Evolutionary conservation across 2,888 invertebrate species (phyloP), one percentile per base, ranked within the genome.

Genomic region (Ommatoiulus sabulosus): DNA sequence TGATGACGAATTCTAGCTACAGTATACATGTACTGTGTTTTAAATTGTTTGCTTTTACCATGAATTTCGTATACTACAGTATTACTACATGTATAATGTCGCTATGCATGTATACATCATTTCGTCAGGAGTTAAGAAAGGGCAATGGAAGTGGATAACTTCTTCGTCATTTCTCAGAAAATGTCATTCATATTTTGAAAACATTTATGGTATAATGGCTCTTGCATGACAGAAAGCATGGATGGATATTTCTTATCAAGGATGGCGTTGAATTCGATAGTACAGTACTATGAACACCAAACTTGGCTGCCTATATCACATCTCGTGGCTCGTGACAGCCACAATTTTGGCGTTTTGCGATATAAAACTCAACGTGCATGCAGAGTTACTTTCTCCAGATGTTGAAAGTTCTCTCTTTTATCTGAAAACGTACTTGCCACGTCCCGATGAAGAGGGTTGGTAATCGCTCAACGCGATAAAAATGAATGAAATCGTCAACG

Each of bases 351-450:
- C 57, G 17, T 57, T 57, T 57, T 57, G 57, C 57, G 57, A 63
- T 63, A 63, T 20, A 63, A 63, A n/a, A 63, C 20, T 20, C 63
- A 63, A n/a, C 63, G 20, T 63, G n/a, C 63, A 48, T 48, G 8
- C 12, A 63, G 63, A 63, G 63, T 63, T 63, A 52, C 52, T 63
- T 52, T 63, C 20, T 63, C 63, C 63, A 63, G 63, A 63, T n/a
- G n/a, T 20, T 63, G n/a, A 63, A 6, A 63, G 20, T 63, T n/a
- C 8, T 63, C 7, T 48, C 63, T 17, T 63, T 35, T 20, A 63
- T n/a, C 63, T 63, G 63, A 20, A 63, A 63, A 63, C 63, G 63
- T 63, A n/a, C 12, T n/a, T 63, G 4, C 63, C 63, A 63, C 63
- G 17, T 63, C 5, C 17, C 5, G 57, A 57, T 5, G 57, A 57